Evolutionary conservation across 2,113 vertebrate species (phyloP).

Genomic region (Herpetotheres cachinnans): DNA sequence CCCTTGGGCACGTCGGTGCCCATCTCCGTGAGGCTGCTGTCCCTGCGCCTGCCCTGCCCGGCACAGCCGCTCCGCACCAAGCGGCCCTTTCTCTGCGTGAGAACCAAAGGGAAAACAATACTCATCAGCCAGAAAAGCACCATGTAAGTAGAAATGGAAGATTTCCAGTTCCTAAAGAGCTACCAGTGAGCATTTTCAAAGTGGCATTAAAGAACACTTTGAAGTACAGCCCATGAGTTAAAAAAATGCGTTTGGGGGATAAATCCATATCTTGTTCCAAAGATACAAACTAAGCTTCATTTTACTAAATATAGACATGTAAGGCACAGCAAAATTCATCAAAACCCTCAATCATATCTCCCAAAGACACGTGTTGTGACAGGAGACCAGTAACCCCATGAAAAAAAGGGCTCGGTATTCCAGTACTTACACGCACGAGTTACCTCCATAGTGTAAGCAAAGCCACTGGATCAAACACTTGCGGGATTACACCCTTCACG

Average conservation of each 20-base stretch:
- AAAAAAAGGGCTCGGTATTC: background rate
- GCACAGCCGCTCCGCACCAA: fast-evolving
- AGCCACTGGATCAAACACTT: background rate
- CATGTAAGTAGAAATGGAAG: conserved; percentile 28
- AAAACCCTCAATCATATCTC: conserved; percentile 22
- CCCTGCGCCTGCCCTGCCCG: background rate
- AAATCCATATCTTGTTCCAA: background rate
- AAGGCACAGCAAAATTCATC: background rate
- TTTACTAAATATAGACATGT: conserved; percentile 54
- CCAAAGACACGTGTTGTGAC: conserved; percentile 13
- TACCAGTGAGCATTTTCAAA: background rate
- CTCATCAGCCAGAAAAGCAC: background rate
- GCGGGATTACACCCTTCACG: background rate
- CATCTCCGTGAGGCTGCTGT: fast-evolving
- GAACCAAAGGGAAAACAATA: background rate
- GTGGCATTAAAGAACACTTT: background rate
- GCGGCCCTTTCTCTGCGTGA: fast-evolving
- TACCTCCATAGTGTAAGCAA: background rate
- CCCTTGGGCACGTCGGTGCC: fast-evolving
- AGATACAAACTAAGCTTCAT: background rate
- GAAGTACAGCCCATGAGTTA: background rate
- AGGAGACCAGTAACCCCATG: conserved; percentile 7
- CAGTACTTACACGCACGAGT: conserved; percentile 21
- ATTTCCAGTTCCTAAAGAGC: conserved; percentile 11
- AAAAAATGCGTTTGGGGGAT: background rate